Conservation (phyloP, 2,888 invertebrate species). For the Agrotis puta region DNA sequence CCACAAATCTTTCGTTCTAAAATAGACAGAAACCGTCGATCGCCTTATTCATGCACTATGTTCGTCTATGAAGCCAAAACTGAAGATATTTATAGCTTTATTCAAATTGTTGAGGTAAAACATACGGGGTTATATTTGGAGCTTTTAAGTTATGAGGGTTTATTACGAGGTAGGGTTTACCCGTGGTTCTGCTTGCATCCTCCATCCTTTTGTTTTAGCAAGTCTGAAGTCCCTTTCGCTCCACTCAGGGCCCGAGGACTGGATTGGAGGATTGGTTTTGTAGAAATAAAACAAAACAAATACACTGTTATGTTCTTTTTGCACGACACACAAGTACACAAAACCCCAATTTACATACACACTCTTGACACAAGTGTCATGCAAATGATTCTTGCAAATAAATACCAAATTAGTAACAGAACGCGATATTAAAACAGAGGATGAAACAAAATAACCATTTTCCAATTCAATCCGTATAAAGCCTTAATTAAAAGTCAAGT, state of each 20-base stretch:
- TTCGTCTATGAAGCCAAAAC: slow-evolving; percentile 29
- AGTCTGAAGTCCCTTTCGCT: no score
- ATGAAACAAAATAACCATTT: slow-evolving; percentile 1
- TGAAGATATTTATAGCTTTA: slow-evolving; percentile 42
- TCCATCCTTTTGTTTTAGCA: no score
- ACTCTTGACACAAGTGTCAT: background rate
- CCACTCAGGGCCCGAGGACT: no score
- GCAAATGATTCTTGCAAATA: background rate
- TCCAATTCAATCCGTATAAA: slow-evolving; percentile 19
- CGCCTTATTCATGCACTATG: slow-evolving; percentile 35
- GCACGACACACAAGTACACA: no score
- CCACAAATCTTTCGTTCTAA: slow-evolving; percentile 52
- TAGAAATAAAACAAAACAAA: no score
- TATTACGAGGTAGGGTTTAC: background rate
- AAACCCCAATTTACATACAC: no score
- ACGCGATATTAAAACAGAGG: background rate
- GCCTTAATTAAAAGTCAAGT: slow-evolving; percentile 43
- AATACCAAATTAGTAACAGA: slow-evolving; percentile 14
- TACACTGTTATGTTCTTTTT: no score
- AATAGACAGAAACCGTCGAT: slow-evolving; percentile 40
- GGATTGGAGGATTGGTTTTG: no score
- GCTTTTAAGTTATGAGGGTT: background rate
- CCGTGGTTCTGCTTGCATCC: background rate
- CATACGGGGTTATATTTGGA: slow-evolving; percentile 8
- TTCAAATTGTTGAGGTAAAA: slow-evolving; percentile 24